These are phyloP conservation scores for Pharmacophagus antenor DNA, from an alignment of 2,888 invertebrate species.

Conservation along the genomic window DNA sequence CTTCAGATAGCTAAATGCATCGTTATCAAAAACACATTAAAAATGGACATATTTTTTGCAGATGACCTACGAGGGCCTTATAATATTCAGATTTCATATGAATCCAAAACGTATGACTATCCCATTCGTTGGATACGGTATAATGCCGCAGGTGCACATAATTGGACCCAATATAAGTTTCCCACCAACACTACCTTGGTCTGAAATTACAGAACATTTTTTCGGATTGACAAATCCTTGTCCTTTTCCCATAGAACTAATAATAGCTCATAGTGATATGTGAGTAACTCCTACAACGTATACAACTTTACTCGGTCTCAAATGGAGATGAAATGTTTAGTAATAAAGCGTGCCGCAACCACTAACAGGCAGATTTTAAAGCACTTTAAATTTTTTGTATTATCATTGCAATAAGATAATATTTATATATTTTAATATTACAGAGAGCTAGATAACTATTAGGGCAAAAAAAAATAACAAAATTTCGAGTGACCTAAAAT, in stretches of 20 bases:
- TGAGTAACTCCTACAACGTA: not conserved
- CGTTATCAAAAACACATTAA: not conserved
- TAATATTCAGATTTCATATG: slow-evolving; percentile 74
- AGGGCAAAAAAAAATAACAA: too few species aligned
- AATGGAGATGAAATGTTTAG: too few species aligned
- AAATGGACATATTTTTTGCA: slow-evolving; percentile 35
- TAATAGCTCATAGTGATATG: slow-evolving; percentile 77
- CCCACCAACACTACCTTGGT: slow-evolving; percentile 83
- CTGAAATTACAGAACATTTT: slow-evolving; percentile 77
- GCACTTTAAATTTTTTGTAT: too few species aligned
- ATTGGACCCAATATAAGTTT: slow-evolving; percentile 78
- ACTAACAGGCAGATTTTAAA: too few species aligned
- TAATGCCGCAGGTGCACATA: slow-evolving; percentile 76
- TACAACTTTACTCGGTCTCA: too few species aligned
- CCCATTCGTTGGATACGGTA: slow-evolving; percentile 74
- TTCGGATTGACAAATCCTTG: slow-evolving; percentile 84
- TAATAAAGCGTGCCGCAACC: too few species aligned
- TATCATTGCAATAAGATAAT: too few species aligned
- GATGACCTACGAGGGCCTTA: slow-evolving; percentile 65
- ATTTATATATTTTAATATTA: too few species aligned
- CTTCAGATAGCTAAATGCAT: too few species aligned
- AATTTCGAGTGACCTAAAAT: too few species aligned
- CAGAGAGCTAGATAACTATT: too few species aligned
- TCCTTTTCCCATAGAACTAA: slow-evolving; percentile 84
- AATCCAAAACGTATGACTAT: slow-evolving; percentile 72